phyloP scores from a whole-genome alignment of 2,888 invertebrate genomes.

The Pachycephus smyrnensis region DNA sequence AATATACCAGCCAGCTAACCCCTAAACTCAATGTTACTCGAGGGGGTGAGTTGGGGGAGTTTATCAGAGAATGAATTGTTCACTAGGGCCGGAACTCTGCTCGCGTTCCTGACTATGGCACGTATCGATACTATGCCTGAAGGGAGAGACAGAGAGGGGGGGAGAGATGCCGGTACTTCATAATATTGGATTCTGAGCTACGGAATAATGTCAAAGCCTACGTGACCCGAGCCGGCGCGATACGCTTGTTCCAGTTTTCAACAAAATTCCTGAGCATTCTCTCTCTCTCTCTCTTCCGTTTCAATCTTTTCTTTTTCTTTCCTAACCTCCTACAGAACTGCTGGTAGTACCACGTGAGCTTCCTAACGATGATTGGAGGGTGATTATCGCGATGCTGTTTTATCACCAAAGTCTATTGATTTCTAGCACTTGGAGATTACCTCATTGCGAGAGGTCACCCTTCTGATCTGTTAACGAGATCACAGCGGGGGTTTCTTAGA shows the following conservation, averaged over 20 bases:
- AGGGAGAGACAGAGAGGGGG: neutral
- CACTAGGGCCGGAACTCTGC: neutral
- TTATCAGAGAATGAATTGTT: neutral
- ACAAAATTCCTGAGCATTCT: neutral
- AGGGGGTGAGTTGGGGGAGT: neutral
- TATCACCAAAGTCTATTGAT: neutral
- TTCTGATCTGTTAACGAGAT: neutral
- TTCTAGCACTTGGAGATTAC: neutral
- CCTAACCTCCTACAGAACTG: neutral
- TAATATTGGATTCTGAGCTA: constrained; percentile 6
- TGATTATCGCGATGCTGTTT: neutral
- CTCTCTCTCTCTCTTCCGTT: neutral
- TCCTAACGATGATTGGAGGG: neutral
- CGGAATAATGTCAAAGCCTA: constrained; percentile 1
- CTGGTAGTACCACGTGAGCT: neutral
- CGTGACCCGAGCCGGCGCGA: constrained; percentile 3
- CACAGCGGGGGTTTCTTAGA: neutral
- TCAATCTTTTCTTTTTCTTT: neutral
- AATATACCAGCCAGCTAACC: neutral
- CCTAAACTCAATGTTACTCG: neutral
- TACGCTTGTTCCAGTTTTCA: neutral
- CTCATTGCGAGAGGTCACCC: neutral
- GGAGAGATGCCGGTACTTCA: neutral
- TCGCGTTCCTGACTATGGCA: neutral
- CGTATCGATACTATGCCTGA: neutral